These are phyloP conservation scores for Casuarius casuarius DNA, from an alignment of 2,113 vertebrate species.

Conservation along the genomic window DNA sequence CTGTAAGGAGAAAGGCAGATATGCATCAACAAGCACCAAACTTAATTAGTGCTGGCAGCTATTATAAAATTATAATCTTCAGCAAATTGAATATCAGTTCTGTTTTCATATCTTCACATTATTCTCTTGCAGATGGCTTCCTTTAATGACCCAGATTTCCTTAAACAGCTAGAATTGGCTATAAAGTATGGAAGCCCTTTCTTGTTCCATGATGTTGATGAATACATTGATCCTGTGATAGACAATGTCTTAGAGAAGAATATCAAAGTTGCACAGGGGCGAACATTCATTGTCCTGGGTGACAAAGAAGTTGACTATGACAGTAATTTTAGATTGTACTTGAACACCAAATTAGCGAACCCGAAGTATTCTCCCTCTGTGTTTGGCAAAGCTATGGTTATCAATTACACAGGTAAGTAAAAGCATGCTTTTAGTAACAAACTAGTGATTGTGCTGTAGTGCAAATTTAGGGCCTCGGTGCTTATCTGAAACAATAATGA, in stretches of 20 bases:
- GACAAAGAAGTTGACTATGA: slow-evolving; percentile 97
- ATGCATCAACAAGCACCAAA: not conserved
- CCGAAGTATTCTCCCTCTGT: slow-evolving; percentile 92
- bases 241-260: slow-evolving; percentile 94
- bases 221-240: slow-evolving; percentile 95
- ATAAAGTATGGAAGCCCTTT: slow-evolving; percentile 94
- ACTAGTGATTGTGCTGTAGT: not conserved
- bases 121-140: slow-evolving; percentile 85
- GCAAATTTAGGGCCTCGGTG: not conserved
- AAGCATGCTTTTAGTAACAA: not conserved
- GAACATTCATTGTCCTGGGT: slow-evolving; percentile 87
- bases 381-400: slow-evolving; percentile 96
- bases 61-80: not conserved
- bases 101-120: not conserved
- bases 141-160: slow-evolving; percentile 95
- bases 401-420: slow-evolving; percentile 93
- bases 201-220: slow-evolving; percentile 93
- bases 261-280: slow-evolving; percentile 83
- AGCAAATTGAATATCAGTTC: not conserved
- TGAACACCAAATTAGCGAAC: slow-evolving; percentile 93
- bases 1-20: not conserved
- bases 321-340: slow-evolving; percentile 90
- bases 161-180: slow-evolving; percentile 93
- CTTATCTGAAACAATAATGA: not conserved
- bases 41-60: not conserved